A percentile compares a stretch with the other conserved stretches of the same genome.
These are phyloP conservation scores for Limnothrissa miodon DNA, from an alignment of 2,113 vertebrate species.

Conservation along the genomic window DNA sequence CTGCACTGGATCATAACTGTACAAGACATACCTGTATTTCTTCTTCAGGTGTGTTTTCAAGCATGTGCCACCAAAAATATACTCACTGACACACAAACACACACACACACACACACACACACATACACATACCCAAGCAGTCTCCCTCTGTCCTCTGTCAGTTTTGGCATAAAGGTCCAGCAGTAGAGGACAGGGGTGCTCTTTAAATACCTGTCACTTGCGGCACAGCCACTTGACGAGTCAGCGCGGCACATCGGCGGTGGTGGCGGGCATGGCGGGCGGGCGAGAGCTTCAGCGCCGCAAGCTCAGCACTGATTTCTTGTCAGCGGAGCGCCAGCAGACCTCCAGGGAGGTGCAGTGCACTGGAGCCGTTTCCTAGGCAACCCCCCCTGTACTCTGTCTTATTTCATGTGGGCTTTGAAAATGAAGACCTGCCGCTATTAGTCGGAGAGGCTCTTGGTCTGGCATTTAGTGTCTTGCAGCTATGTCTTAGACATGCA, in stretches of 20 bases:
- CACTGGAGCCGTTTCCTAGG: conserved; percentile 62
- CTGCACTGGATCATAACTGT: too few species aligned
- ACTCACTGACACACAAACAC: not conserved
- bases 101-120: not conserved
- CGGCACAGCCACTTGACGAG: too few species aligned
- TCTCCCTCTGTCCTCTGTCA: too few species aligned
- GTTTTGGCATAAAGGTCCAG: not conserved
- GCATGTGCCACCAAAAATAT: not conserved
- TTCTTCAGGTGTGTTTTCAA: too few species aligned
- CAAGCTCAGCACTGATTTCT: conserved; percentile 51
- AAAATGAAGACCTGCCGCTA: conserved; percentile 39
- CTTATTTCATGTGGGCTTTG: conserved; percentile 49
- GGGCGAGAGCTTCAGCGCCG: too few species aligned
- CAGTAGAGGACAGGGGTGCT: not conserved
- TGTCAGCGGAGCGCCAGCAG: conserved; percentile 46
- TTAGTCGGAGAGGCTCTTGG: conserved; percentile 31
- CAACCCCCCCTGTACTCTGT: conserved; percentile 37
- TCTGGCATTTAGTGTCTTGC: conserved; percentile 32
- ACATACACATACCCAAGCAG: too few species aligned
- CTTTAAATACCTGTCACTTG: too few species aligned
- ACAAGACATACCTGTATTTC: too few species aligned
- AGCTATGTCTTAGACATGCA: not conserved
- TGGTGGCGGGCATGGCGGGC: conserved; percentile 39
- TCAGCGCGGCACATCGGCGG: not conserved
- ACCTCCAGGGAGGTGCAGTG: conserved; percentile 56